Evolutionary conservation across 2,113 vertebrate genomes (phyloP).

Genomic region (Odontophorus gujanensis): DNA sequence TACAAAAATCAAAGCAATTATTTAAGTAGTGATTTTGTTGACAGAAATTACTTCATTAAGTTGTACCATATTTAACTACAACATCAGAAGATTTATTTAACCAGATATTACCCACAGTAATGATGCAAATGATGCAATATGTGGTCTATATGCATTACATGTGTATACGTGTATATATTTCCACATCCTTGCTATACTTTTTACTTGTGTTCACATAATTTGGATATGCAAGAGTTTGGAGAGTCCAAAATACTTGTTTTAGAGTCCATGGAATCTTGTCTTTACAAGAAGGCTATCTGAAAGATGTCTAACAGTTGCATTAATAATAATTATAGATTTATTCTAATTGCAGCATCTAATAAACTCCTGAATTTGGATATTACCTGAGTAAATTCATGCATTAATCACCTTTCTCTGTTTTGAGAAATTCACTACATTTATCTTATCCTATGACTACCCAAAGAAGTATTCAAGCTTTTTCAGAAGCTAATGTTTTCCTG

Average conservation of each 20-base stretch:
- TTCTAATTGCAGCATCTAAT: background rate
- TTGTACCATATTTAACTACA: constrained; percentile 4
- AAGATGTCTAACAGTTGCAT: background rate
- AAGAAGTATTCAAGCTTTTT: background rate
- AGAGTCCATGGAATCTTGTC: background rate
- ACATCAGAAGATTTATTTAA: constrained; percentile 14
- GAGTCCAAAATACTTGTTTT: background rate
- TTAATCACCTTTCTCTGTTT: background rate
- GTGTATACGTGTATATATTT: background rate
- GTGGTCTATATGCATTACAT: background rate
- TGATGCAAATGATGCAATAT: constrained; percentile 16
- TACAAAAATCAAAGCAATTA: background rate
- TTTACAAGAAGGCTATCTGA: background rate
- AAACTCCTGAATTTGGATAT: background rate
- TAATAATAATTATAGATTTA: background rate
- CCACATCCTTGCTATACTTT: background rate
- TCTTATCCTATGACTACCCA: background rate
- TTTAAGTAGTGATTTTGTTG: constrained; percentile 42
- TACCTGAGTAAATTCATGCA: background rate
- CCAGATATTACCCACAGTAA: background rate
- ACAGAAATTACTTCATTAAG: constrained; percentile 44
- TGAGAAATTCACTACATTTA: background rate
- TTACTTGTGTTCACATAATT: background rate
- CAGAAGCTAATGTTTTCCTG: background rate
- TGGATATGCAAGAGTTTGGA: background rate